These are phyloP conservation scores for Eupithecia subfuscata DNA, from an alignment of 2,888 invertebrate species.

Conservation along the genomic window DNA sequence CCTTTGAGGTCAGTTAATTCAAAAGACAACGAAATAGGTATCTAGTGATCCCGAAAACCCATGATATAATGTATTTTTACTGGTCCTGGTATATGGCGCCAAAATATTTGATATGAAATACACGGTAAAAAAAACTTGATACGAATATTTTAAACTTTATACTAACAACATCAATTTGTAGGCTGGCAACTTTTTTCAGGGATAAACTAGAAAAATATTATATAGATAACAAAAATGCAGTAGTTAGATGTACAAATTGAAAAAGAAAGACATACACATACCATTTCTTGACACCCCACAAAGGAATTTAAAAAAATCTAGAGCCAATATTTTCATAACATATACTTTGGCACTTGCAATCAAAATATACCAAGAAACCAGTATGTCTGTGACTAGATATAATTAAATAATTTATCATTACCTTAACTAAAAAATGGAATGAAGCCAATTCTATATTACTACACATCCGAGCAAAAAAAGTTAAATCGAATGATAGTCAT, in stretches of 20 bases:
- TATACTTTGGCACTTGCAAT: constrained; percentile 18
- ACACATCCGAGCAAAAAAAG: constrained; percentile 55
- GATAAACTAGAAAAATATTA: neutral
- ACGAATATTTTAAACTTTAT: neutral
- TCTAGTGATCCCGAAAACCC: constrained; percentile 54
- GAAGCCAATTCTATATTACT: constrained; percentile 47
- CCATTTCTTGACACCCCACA: neutral
- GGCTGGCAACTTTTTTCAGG: neutral
- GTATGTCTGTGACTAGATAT: constrained; percentile 78
- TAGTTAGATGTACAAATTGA: neutral
- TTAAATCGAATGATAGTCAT: constrained; percentile 32
- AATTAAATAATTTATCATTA: constrained; percentile 45
- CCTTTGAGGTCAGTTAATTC: constrained; percentile 48
- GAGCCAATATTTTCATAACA: constrained; percentile 15
- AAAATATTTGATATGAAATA: constrained; percentile 30
- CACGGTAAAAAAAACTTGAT: neutral
- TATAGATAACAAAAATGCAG: neutral
- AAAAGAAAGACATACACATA: neutral
- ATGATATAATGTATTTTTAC: constrained; percentile 42
- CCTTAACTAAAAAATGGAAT: constrained; percentile 52
- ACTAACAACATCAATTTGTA: neutral
- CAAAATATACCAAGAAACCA: constrained; percentile 63
- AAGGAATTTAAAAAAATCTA: neutral
- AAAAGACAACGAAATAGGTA: constrained; percentile 39
- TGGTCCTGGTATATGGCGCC: constrained; percentile 19